Conservation (phyloP, 2,888 invertebrate genomes). For the Idaea dimidiata region DNA sequence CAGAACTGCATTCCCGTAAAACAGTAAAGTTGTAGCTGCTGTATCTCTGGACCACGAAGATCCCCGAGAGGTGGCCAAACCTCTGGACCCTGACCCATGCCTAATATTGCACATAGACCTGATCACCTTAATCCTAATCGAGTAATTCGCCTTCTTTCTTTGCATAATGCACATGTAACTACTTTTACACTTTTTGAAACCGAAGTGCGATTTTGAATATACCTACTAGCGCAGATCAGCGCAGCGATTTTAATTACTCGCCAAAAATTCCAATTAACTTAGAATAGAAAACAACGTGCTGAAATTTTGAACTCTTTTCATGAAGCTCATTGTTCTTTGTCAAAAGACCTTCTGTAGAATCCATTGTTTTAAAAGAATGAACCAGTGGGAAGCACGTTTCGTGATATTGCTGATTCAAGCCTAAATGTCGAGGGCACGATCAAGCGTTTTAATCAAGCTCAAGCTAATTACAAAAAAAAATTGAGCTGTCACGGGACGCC, state of each 20-base stretch:
- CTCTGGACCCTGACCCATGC: too few species aligned
- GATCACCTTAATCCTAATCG: too few species aligned
- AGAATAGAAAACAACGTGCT: background rate
- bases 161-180: too few species aligned
- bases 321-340: background rate
- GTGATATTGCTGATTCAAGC: background rate
- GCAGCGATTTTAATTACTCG: background rate
- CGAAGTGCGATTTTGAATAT: too few species aligned
- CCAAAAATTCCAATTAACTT: background rate
- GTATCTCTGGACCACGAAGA: too few species aligned
- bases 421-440: background rate
- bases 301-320: slow-evolving; percentile 1
- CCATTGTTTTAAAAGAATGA: background rate
- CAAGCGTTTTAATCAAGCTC: background rate
- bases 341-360: background rate
- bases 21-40: too few species aligned
- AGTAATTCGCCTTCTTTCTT: too few species aligned
- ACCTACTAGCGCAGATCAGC: too few species aligned
- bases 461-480: background rate
- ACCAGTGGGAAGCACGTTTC: background rate
- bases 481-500: background rate
- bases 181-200: too few species aligned
- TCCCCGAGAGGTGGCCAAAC: too few species aligned
- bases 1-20: too few species aligned
- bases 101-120: too few species aligned